These are phyloP conservation scores for Ptychadena robeensis DNA, from an alignment of 2,797 vertebrate species.

Conservation along the genomic window DNA sequence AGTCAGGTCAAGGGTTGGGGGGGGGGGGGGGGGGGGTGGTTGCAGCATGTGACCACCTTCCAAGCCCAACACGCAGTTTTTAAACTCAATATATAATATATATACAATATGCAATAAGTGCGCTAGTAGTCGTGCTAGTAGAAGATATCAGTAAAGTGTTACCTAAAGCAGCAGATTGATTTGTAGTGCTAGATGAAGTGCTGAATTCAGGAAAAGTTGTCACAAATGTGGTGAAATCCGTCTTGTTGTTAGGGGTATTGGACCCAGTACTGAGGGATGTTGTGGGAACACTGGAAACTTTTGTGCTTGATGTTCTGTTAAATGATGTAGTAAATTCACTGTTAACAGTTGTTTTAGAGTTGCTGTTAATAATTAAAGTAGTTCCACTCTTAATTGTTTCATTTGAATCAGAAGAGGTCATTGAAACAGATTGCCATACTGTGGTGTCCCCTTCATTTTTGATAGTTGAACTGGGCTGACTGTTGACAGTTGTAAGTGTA, in stretches of 20 bases:
- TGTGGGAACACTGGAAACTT: not conserved
- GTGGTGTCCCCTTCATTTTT: not conserved
- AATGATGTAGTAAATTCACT: not conserved
- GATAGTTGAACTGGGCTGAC: not conserved
- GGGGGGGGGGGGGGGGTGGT: no score
- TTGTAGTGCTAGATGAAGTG: not conserved
- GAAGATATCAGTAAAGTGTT: not conserved
- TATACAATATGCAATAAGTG: no score
- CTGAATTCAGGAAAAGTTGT: not conserved
- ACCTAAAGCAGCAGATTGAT: not conserved
- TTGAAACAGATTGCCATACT: not conserved
- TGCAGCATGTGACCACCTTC: no score
- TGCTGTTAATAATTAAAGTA: not conserved
- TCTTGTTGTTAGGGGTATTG: not conserved
- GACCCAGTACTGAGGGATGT: not conserved
- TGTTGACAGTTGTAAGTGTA: not conserved
- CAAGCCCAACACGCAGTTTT: no score
- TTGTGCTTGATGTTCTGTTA: constrained; percentile 7
- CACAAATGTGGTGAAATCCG: not conserved
- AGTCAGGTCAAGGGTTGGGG: no score
- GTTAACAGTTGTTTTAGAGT: not conserved
- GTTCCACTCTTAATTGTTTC: not conserved
- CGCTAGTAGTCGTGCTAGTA: no score
- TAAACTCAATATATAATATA: no score
- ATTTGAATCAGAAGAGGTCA: not conserved